Base-by-base conservation (phyloP, 2,888 invertebrate species). In the Cetonia aurata region DNA sequence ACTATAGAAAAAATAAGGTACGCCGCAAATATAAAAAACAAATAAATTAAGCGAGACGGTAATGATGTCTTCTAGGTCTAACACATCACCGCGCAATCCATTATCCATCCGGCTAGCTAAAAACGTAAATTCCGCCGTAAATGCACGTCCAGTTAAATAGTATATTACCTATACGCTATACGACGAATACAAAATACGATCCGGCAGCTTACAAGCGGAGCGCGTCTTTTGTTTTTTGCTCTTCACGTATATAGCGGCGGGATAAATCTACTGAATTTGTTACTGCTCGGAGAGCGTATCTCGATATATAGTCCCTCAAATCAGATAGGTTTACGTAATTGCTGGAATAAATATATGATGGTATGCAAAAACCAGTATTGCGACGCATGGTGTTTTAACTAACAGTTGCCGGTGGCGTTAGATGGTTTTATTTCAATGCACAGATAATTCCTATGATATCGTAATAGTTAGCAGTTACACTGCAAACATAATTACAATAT, bases 401-500 rank as follows among this genome's bases (percentile, higher is more conserved):
- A 13, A 3, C 9, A 15, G 55, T 56, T 42, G 57, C 57, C 57
- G n/a, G 17, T 44, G 42, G 57, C 57, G 42, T 33, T 33, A n/a
- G 42, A 41, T 42, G 17, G 25, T 17, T 57, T 41, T 57, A 57
- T 57, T 42, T 42, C 10, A 57, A 57, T 57, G 42, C 19, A 9
- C 12, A 50, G 52, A 52, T 65, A 65, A 65, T 65, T 65, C 37
- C 41, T 12, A 37, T 52, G 50, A 52, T 65, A 60, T 48, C 15
- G 33, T n/a, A 50, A 65, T 65, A 37, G 50, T 50, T 65, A 65
- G 50, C 62, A 65, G 52, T 50, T 65, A 50, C 17, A 65, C 31
- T 13, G n/a, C 37, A 65, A 65, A 37, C 17, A 65, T 52, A 65
- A 46, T 65, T 65, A 17, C 37, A 65, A 65, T 65, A 37, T 37